Conservation (phyloP, 2,888 invertebrate genomes). For the Phyllotreta cruciferae region DNA sequence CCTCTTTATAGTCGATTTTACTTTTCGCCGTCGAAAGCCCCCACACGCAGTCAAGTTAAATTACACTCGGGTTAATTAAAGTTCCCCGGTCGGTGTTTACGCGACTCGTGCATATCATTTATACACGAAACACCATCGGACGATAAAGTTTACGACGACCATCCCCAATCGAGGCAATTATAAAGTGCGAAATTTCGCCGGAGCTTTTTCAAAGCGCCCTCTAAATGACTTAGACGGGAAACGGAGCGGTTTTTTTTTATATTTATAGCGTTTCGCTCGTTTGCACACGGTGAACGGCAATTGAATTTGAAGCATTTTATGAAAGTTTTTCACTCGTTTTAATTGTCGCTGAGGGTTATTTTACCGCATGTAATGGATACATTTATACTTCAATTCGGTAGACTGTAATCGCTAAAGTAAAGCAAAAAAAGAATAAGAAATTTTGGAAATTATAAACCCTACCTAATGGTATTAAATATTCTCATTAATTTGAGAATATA, state of each 20-base stretch:
- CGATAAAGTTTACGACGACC: constrained; percentile 29
- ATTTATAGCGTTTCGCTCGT: constrained; percentile 17
- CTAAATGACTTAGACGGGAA: constrained; percentile 22
- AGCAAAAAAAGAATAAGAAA: constrained; percentile 4
- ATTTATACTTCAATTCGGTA: no score
- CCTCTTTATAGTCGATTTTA: no score
- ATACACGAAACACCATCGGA: constrained; percentile 23
- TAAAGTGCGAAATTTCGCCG: constrained; percentile 24
- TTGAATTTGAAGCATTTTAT: no score
- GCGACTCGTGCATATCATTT: constrained; percentile 40
- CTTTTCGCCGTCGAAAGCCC: no score
- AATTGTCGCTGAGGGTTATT: no score
- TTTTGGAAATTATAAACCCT: background rate
- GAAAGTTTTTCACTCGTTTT: no score
- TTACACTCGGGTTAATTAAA: constrained; percentile 55
- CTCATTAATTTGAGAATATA: background rate
- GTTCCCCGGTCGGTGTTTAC: constrained; percentile 53
- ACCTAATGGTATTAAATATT: no score
- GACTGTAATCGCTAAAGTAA: no score
- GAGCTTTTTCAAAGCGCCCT: constrained; percentile 19
- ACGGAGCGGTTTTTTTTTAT: constrained; percentile 23
- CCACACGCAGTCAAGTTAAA: constrained; percentile 44
- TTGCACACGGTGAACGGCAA: constrained; percentile 7
- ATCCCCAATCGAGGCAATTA: constrained; percentile 25
- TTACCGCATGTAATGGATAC: no score